Percentiles rank a stretch among this genome's conserved stretches.
phyloP scores from a whole-genome alignment of 2,113 vertebrate species.

The Phalacrocorax carbo region DNA sequence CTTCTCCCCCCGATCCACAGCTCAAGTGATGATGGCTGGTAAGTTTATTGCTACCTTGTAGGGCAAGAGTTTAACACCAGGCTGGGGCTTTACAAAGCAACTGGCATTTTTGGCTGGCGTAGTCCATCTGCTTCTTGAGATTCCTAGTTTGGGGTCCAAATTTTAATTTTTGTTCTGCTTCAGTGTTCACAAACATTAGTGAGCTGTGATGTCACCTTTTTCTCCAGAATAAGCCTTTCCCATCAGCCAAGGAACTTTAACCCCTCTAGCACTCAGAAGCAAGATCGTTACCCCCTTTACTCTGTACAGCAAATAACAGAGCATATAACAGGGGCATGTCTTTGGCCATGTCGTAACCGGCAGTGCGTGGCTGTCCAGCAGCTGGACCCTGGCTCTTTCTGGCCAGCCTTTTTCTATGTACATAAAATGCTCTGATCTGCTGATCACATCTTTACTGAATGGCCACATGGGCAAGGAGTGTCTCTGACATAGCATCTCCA shows the following conservation, averaged over 20 bases:
- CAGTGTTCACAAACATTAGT: background rate
- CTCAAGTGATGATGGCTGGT: background rate
- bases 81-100: background rate
- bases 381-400: background rate
- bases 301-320: background rate
- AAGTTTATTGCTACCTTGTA: background rate
- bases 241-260: background rate
- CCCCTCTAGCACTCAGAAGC: background rate
- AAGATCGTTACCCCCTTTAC: background rate
- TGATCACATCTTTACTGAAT: background rate
- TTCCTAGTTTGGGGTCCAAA: background rate
- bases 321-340: fast-evolving
- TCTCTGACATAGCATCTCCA: background rate
- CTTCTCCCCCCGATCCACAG: background rate
- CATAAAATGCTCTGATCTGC: background rate
- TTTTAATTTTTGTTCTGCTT: background rate
- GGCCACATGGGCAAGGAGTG: background rate
- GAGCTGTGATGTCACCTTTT: background rate
- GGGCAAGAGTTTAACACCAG: background rate
- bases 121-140: background rate
- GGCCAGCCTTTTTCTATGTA: background rate
- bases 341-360: background rate
- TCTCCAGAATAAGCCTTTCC: background rate
- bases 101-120: background rate
- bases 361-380: background rate